These are phyloP conservation scores for Gasteruption jaculator DNA, from an alignment of 2,888 invertebrate genomes.

Conservation along the genomic window DNA sequence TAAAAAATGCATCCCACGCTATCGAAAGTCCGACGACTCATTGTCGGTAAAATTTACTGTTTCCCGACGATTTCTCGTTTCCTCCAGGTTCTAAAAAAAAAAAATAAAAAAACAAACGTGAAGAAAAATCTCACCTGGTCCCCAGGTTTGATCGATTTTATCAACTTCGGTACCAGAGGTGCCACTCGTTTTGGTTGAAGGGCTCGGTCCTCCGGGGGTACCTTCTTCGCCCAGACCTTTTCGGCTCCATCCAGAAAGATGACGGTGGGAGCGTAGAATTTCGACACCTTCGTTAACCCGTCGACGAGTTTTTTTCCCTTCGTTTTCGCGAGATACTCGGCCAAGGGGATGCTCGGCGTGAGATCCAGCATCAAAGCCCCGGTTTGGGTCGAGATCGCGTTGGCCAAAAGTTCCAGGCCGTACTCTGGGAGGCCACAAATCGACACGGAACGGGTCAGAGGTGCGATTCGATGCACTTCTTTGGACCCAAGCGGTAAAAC, in stretches of 20 bases:
- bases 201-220: conserved; percentile 61
- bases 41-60: too few species aligned
- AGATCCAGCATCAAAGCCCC: conserved; percentile 74
- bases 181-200: conserved; percentile 68
- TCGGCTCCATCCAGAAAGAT: conserved; percentile 67
- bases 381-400: conserved; percentile 66
- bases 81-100: conserved; percentile 3
- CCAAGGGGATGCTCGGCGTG: conserved; percentile 64
- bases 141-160: conserved; percentile 62
- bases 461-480: conserved; percentile 36
- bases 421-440: conserved; percentile 66
- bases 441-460: conserved; percentile 45
- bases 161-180: conserved; percentile 65
- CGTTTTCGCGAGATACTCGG: conserved; percentile 67
- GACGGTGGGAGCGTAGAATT: conserved; percentile 68
- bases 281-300: conserved; percentile 64
- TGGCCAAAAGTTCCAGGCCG: conserved; percentile 69
- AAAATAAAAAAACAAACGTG: not conserved
- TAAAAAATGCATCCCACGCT: too few species aligned
- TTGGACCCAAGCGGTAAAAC: conserved; percentile 57
- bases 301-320: conserved; percentile 65
- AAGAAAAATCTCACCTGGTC: conserved; percentile 51
- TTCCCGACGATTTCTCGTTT: not conserved
- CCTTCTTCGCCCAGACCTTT: conserved; percentile 65
- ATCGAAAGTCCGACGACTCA: too few species aligned